Base-by-base conservation (phyloP, 2,888 invertebrate species). In the Spisula solida region DNA sequence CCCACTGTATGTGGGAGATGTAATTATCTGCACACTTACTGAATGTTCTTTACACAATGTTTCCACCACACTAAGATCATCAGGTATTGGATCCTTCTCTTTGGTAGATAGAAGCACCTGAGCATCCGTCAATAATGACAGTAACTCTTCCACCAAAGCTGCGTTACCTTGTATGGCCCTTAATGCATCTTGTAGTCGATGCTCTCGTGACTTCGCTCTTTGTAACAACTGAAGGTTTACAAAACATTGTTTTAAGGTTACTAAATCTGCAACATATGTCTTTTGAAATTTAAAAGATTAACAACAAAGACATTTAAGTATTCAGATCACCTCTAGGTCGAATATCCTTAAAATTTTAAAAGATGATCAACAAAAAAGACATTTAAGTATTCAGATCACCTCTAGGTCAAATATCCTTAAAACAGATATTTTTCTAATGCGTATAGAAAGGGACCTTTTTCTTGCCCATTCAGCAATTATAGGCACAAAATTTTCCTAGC, bases 121-220 rank as follows among this genome's bases (percentile, higher is more conserved):
- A 51, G 96, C 96, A 84, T 96, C 96, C 12, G 96, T 96, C 80
- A 96, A 92, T 96, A 95, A 96, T 60, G 96, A 95, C 81, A 96
- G 90, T 80, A 96, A 93, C 90, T 96, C 96, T 90, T 96, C 96
- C 83, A 96, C 92, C 56, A 96, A 92, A 8, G 96, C 96, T 0
- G 96, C 96, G 85, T 96, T 96, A 70, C 96, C 96, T 87, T 96
- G 95, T 81, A 96, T 95, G 82, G 92, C 94, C 6, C 94, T 91
- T 66, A 96, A 92, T 1, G 96, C 96, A 14, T 96, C 96, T 82
- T 96, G 96, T 81, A 96, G 91, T 16, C 96, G 91, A 81, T 95
- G 94, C 14, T 94, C 94, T 41, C 96, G 89, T 85, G 94, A 95
- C 82, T 95, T 95, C 0, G 95, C 94, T 82, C 95, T 90, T 48